Evolutionary conservation across 2,113 vertebrate species (phyloP), one percentile per base, ranked within the genome.

Genomic region (Taurulus bubalis): DNA sequence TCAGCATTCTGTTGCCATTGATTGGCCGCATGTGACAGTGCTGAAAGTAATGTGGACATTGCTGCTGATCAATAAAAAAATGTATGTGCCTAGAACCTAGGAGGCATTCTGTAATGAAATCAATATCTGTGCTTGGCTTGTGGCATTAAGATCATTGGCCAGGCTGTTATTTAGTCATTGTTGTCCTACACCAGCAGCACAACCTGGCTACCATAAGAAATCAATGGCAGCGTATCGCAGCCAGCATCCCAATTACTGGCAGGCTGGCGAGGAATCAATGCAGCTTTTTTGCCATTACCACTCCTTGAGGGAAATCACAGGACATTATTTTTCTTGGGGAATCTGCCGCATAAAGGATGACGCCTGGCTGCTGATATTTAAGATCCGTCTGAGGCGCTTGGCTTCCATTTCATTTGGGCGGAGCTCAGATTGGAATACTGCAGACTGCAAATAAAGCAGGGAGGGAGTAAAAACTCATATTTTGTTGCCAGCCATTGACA

Each of bases 81-180:
- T 91, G 92, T 94, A 92, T 91, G 93, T 92, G 90, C 85, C 90
- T 67, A 82, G 82, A 94, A 87, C 89, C 91, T 87, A 79, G 92
- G 93, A 93, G 94, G 92, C 91, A 90, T 92, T 92, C 90, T 84
- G 91, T 95, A 94, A 95, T 94, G 85, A 93, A 94, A 95, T 94
- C 94, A 93, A 95, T 95, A 95, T 60, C 70, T 80, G 87, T 87
- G 93, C 89, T 94, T 90, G 91, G 93, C 93, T 94, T 83, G 83
- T 90, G 88, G 92, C 91, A 92, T 95, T 92, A 90, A 89, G 91
- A 93, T 95, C 91, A 93, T 93, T 89, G 90, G 90, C 83, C 85
- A 30, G 86, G 87, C 89, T 92, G 92, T 93, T 93, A 94, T 93
- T 93, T 92, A 94, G 93, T 92, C 92, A 90, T 91, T 85, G 92